A percentile compares a stretch with the other conserved stretches of the same genome.
phyloP scores from a whole-genome alignment of 2,888 invertebrate species.

The Nemapogon koenigi region DNA sequence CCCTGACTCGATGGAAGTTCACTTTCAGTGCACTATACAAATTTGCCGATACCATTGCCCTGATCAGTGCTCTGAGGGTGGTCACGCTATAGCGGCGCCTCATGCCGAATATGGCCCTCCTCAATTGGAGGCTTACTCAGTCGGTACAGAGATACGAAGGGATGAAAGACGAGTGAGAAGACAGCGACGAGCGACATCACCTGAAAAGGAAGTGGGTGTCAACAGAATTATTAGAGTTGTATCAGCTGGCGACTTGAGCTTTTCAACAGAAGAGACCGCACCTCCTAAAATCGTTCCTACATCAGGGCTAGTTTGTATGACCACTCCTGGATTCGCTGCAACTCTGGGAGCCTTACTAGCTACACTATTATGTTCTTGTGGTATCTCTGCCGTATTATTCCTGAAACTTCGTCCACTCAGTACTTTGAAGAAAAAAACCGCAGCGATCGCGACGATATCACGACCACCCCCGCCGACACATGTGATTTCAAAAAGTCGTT shows the following conservation, averaged over 20 bases:
- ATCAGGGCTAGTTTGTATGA: constrained; percentile 89
- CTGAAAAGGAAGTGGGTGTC: constrained; percentile 85
- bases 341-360: constrained; percentile 83
- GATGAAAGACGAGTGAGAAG: constrained; percentile 76
- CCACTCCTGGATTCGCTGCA: constrained; percentile 90
- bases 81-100: constrained; percentile 52
- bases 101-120: constrained; percentile 77
- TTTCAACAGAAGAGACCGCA: constrained; percentile 73
- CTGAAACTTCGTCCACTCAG: constrained; percentile 78
- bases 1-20: constrained; percentile 96
- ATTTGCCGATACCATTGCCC: constrained; percentile 93
- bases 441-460: constrained; percentile 49
- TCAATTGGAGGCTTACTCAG: constrained; percentile 58
- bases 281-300: constrained; percentile 67
- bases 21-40: constrained; percentile 94
- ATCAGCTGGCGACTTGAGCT: constrained; percentile 88
- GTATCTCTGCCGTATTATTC: constrained; percentile 86
- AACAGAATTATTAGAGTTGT: constrained; percentile 90
- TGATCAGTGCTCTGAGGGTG: constrained; percentile 83
- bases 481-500: constrained; percentile 67
- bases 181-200: constrained; percentile 66
- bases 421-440: constrained; percentile 60
- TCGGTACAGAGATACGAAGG: constrained; percentile 71
- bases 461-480: constrained; percentile 55
- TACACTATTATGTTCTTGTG: constrained; percentile 83